phyloP scores from a whole-genome alignment of 2,113 vertebrate genomes.

The Oreochromis niloticus region DNA sequence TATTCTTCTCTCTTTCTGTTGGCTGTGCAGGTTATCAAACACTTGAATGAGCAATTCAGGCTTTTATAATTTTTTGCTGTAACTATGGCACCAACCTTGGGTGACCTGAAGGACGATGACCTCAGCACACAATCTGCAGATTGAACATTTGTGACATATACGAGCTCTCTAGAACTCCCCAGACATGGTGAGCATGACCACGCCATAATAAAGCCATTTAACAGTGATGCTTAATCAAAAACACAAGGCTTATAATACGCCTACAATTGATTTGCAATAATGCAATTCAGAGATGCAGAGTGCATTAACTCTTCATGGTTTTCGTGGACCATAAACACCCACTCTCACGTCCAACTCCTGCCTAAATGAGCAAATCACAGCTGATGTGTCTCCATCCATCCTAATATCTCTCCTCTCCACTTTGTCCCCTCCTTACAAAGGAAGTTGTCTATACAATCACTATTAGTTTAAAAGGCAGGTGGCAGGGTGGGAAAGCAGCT shows the following conservation, averaged over 20 bases:
- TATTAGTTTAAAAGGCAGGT: slow-evolving; percentile 81
- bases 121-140: slow-evolving; percentile 39
- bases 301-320: slow-evolving; percentile 17
- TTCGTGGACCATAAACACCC: slow-evolving; percentile 48
- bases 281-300: slow-evolving; percentile 53
- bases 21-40: not conserved
- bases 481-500: slow-evolving; percentile 73
- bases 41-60: not conserved
- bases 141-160: slow-evolving; percentile 9
- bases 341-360: slow-evolving; percentile 38
- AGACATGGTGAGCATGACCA: not conserved
- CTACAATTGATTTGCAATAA: slow-evolving; percentile 62
- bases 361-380: slow-evolving; percentile 56
- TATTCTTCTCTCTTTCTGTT: not conserved
- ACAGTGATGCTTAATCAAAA: slow-evolving; percentile 39
- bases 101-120: slow-evolving; percentile 37
- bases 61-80: not conserved
- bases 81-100: slow-evolving; percentile 31
- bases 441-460: slow-evolving; percentile 70
- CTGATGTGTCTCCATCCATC: slow-evolving; percentile 69
- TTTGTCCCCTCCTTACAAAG: slow-evolving; percentile 55
- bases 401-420: slow-evolving; percentile 60
- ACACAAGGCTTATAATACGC: slow-evolving; percentile 46
- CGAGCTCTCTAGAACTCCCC: not conserved
- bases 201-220: slow-evolving; percentile 37